Conservation (phyloP, 2,888 invertebrate genomes). For the Tubulanus polymorphus region DNA sequence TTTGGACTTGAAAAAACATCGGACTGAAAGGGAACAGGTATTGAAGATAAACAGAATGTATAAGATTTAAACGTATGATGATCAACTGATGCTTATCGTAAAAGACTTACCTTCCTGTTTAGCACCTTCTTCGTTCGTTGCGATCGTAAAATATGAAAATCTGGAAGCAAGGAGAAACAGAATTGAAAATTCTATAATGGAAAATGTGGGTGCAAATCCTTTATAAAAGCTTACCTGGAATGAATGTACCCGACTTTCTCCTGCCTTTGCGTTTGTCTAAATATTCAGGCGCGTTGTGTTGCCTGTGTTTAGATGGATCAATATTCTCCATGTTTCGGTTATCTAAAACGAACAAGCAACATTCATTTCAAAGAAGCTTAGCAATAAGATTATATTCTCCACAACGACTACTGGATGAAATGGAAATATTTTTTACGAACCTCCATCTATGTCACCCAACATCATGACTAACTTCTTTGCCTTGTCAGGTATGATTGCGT, state of each 20-base stretch:
- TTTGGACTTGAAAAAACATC: neutral
- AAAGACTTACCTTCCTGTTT: slow-evolving; percentile 1
- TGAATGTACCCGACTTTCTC: slow-evolving; percentile 34
- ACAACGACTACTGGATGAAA: too few species aligned
- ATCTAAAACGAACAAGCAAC: too few species aligned
- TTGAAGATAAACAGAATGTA: too few species aligned
- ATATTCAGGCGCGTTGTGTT: slow-evolving; percentile 83
- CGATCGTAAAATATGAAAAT: slow-evolving; percentile 22
- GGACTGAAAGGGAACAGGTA: too few species aligned
- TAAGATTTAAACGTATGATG: too few species aligned
- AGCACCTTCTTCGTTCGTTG: slow-evolving; percentile 13
- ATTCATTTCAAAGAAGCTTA: too few species aligned
- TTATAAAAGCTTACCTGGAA: slow-evolving; percentile 23
- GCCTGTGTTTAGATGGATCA: too few species aligned
- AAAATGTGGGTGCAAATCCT: neutral
- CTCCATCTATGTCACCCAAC: slow-evolving; percentile 66
- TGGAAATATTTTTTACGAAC: too few species aligned
- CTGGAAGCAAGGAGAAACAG: slow-evolving; percentile 9
- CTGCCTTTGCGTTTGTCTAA: slow-evolving; percentile 68
- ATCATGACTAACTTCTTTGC: slow-evolving; percentile 89
- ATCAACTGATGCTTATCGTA: too few species aligned
- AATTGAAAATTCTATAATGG: neutral
- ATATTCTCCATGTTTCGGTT: too few species aligned
- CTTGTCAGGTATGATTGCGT: slow-evolving; percentile 88
- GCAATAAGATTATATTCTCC: too few species aligned